These are phyloP conservation scores for Pyrrhosoma nymphula DNA, from an alignment of 2,888 invertebrate species.

Conservation along the genomic window DNA sequence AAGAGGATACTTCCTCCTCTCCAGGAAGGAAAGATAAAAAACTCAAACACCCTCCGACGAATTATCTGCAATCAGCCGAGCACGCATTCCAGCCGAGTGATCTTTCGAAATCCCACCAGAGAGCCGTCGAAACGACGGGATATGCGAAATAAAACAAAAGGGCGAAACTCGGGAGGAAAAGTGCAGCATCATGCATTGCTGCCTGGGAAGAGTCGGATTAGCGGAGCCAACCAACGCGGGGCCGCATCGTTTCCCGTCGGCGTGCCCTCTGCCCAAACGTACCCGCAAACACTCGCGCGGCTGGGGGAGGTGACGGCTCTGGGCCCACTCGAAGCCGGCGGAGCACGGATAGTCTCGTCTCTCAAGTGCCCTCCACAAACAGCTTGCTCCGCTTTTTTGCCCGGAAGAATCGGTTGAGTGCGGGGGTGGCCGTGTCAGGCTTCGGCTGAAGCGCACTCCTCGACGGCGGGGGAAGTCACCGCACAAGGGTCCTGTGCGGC, in stretches of 20 bases:
- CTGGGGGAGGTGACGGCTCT: background rate
- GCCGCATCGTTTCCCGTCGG: background rate
- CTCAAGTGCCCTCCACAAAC: background rate
- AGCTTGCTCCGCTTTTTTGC: background rate
- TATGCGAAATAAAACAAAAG: slow-evolving; percentile 29
- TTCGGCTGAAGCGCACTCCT: background rate
- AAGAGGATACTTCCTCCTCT: background rate
- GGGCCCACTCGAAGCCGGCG: background rate
- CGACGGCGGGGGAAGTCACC: background rate
- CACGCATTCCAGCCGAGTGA: background rate
- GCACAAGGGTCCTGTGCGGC: background rate
- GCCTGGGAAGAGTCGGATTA: background rate
- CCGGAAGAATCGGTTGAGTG: background rate
- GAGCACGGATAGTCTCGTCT: background rate
- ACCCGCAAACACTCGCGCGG: background rate
- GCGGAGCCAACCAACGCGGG: background rate
- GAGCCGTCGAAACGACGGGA: background rate
- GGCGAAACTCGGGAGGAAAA: background rate
- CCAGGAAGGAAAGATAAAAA: background rate
- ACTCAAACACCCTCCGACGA: background rate
- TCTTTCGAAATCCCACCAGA: background rate
- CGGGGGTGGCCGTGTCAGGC: background rate
- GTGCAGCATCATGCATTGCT: background rate
- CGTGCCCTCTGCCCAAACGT: background rate
- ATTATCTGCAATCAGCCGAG: background rate